These are phyloP conservation scores for Nephotettix cincticeps DNA, from an alignment of 1,140 invertebrate genomes.

Conservation along the genomic window DNA sequence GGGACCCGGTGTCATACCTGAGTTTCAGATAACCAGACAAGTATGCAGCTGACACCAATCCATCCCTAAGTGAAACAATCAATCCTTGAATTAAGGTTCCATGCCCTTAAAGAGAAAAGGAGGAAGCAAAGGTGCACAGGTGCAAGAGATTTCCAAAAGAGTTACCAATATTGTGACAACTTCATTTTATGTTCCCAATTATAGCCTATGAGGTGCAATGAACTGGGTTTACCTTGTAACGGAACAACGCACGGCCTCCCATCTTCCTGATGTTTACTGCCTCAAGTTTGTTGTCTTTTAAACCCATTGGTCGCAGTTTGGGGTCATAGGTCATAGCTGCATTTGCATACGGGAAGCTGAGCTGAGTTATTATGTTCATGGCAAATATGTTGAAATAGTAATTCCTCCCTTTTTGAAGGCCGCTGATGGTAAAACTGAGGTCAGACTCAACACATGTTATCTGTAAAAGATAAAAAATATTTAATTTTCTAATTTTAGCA, in stretches of 20 bases:
- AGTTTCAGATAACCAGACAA: no score
- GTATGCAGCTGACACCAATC: no score
- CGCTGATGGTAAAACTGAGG: constrained; percentile 56
- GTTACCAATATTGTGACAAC: no score
- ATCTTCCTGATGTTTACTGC: constrained; percentile 46
- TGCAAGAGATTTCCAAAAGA: no score
- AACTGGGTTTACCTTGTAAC: constrained; percentile 50
- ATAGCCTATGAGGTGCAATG: no score
- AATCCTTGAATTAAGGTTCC: no score
- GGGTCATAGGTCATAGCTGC: constrained; percentile 44
- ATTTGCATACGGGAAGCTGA: constrained; percentile 48
- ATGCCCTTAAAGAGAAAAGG: no score
- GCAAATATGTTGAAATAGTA: constrained; percentile 53
- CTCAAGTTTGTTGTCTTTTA: constrained; percentile 46
- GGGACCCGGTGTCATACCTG: no score
- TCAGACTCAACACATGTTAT: constrained; percentile 55
- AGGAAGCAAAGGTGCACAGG: no score
- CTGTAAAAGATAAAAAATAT: constrained; percentile 25
- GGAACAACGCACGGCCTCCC: constrained; percentile 46
- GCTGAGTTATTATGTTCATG: constrained; percentile 47
- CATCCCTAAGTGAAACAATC: no score
- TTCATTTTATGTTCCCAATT: no score
- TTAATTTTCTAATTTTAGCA: neutral
- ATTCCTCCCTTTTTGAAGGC: constrained; percentile 51
- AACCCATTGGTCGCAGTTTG: constrained; percentile 40